phyloP scores from a whole-genome alignment of 2,113 vertebrate genomes.

The Ariopsis seemanni region DNA sequence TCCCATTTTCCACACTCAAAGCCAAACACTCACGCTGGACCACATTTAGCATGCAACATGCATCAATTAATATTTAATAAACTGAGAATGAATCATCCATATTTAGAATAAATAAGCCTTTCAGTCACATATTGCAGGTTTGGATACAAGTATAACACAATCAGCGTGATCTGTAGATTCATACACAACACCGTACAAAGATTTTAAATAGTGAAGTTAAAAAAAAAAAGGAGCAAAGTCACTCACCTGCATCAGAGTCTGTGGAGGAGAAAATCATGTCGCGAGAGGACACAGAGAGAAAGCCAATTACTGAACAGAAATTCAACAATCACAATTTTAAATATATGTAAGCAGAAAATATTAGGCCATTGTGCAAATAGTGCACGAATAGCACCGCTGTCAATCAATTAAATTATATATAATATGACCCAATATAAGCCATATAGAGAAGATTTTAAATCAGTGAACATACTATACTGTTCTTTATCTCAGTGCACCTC shows the following conservation, averaged over 20 bases:
- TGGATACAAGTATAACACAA: neutral
- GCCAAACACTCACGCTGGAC: neutral
- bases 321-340: neutral
- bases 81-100: slow-evolving; percentile 39
- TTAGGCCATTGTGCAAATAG: too few relatives aligned
- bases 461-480: neutral
- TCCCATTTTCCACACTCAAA: slow-evolving; percentile 15
- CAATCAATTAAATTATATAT: too few relatives aligned
- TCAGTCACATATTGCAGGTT: neutral
- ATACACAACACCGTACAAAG: neutral
- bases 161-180: neutral
- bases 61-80: slow-evolving; percentile 46
- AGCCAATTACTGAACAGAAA: neutral
- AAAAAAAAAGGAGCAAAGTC: neutral
- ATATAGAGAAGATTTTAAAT: too few relatives aligned
- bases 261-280: neutral
- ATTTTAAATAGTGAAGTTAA: neutral
- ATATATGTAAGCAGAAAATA: neutral
- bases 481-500: neutral
- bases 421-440: too few relatives aligned
- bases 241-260: slow-evolving; percentile 79
- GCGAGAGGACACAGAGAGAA: slow-evolving; percentile 37
- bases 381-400: too few relatives aligned
- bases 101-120: slow-evolving; percentile 13
- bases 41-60: slow-evolving; percentile 26